These are phyloP conservation scores for Thymallus thymallus DNA, from an alignment of 2,113 vertebrate genomes.

Conservation along the genomic window DNA sequence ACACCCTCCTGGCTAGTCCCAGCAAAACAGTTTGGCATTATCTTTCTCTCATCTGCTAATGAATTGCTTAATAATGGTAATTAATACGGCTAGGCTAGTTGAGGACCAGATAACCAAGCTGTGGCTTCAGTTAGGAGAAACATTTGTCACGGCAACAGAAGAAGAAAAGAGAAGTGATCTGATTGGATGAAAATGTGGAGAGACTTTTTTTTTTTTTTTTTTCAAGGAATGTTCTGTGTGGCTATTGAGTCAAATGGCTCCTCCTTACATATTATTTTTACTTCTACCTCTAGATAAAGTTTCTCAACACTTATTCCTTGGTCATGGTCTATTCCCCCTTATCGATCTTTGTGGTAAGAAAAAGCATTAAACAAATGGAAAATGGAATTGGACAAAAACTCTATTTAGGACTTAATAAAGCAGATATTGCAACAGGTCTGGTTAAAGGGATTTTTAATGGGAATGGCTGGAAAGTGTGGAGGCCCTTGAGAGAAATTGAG, in stretches of 20 bases:
- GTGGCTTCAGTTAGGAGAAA: slow-evolving; percentile 16
- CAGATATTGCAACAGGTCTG: slow-evolving; percentile 6
- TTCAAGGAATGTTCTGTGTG: not conserved
- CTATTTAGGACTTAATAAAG: slow-evolving; percentile 16
- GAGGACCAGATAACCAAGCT: slow-evolving; percentile 9
- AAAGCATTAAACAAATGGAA: not conserved
- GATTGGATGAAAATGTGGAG: not conserved
- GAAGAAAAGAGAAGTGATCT: not conserved
- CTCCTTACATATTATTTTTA: not conserved
- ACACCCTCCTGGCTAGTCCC: not conserved
- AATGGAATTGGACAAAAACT: slow-evolving; percentile 19
- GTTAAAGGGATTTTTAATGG: slow-evolving; percentile 33
- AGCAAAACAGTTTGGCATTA: slow-evolving; percentile 36
- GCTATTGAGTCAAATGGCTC: no score
- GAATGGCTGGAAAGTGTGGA: slow-evolving; percentile 3
- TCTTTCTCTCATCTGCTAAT: slow-evolving; percentile 42
- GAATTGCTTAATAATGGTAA: slow-evolving; percentile 47
- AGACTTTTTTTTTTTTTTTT: not conserved
- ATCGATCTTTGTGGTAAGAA: not conserved
- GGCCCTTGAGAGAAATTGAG: slow-evolving; percentile 35
- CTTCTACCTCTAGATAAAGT: not conserved
- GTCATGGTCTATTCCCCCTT: not conserved
- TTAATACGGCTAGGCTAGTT: slow-evolving; percentile 48
- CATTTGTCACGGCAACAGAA: slow-evolving; percentile 18
- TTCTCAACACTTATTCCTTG: not conserved